Percentiles rank a stretch among this genome's conserved stretches.
Evolutionary conservation across 2,113 vertebrate genomes (phyloP).

Genomic region (Proterorhinus semilunaris): DNA sequence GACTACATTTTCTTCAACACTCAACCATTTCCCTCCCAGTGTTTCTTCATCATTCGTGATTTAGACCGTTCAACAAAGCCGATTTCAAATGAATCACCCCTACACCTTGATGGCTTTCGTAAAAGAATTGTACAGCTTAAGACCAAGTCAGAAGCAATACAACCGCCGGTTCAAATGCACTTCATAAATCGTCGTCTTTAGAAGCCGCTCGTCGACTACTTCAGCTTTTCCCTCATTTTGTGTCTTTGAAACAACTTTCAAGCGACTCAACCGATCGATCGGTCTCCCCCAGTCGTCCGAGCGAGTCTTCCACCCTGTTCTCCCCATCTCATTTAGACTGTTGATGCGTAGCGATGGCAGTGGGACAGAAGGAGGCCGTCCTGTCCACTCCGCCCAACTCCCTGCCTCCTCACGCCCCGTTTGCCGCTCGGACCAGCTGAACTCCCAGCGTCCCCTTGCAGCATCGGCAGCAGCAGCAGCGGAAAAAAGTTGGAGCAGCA

Average conservation of each 20-base stretch:
- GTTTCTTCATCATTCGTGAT: background rate
- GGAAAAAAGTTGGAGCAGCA: constrained; percentile 67
- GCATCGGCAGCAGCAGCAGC: constrained; percentile 71
- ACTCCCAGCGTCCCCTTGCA: constrained; percentile 60
- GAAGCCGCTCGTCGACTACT: constrained; percentile 10
- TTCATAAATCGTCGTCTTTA: constrained; percentile 15
- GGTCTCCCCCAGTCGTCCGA: background rate
- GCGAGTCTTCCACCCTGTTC: background rate
- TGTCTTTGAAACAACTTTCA: constrained; percentile 3
- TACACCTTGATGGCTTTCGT: background rate
- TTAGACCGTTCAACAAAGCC: background rate
- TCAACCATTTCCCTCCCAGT: background rate
- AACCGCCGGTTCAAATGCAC: background rate
- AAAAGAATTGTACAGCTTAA: background rate
- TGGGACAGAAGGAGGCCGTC: constrained; percentile 50
- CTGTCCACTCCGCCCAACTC: constrained; percentile 56
- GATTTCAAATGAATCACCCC: background rate
- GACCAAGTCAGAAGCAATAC: background rate
- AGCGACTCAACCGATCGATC: background rate
- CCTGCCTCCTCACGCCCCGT: constrained; percentile 52
- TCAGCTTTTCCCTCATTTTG: background rate
- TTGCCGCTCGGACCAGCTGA: constrained; percentile 80
- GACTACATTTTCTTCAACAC: background rate
- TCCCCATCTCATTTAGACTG: constrained; percentile 32
- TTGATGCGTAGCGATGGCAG: constrained; percentile 65